A percentile compares a stretch with the other conserved stretches of the same genome.
Evolutionary conservation across 2,113 vertebrate genomes (phyloP).

Genomic region (Himantopus leucocephalus): DNA sequence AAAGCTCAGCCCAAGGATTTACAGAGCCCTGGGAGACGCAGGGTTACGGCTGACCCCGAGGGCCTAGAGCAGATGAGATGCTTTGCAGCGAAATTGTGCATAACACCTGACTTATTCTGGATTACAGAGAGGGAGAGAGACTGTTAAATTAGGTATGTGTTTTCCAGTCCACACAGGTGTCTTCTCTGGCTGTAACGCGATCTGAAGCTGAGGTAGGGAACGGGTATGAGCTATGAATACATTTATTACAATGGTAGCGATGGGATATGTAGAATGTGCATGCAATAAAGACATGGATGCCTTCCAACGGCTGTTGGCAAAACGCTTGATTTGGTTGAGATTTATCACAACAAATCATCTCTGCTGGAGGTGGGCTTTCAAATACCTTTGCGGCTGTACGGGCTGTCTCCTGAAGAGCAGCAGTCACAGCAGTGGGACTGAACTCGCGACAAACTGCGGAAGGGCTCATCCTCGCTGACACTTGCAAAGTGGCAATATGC

Average conservation of each 20-base stretch:
- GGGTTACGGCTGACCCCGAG: not conserved
- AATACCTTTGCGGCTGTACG: not conserved
- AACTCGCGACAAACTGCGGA: not conserved
- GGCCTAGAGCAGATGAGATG: not conserved
- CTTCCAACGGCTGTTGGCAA: constrained; percentile 20
- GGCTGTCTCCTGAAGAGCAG: not conserved
- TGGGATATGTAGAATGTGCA: not conserved
- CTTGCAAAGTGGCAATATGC: not conserved
- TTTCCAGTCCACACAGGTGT: not conserved
- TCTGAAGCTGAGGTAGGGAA: not conserved
- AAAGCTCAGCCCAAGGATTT: not conserved
- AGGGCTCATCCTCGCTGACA: not conserved
- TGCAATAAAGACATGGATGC: not conserved
- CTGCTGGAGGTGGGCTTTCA: not conserved
- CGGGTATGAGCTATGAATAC: not conserved
- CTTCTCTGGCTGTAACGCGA: not conserved
- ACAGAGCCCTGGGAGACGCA: not conserved
- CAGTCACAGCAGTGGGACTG: not conserved
- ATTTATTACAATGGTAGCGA: not conserved
- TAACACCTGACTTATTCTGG: not conserved
- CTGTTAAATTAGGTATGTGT: not conserved
- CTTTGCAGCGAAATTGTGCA: not conserved
- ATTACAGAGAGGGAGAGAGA: not conserved
- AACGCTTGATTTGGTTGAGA: not conserved
- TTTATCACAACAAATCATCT: not conserved